phyloP scores from a whole-genome alignment of 2,888 invertebrate genomes.

The Notocelia uddmanniana region DNA sequence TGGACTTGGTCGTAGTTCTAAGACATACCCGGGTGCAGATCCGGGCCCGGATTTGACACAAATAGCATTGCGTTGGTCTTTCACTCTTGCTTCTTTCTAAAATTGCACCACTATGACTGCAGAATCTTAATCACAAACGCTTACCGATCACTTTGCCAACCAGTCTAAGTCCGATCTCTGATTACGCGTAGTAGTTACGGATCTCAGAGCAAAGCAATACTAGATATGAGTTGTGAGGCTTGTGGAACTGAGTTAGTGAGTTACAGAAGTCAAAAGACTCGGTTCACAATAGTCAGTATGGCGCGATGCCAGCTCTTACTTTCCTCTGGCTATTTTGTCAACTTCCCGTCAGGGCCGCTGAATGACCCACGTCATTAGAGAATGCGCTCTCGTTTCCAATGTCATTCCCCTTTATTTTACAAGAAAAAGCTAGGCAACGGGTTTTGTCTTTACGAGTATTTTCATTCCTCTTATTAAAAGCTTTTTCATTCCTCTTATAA shows the following conservation, averaged over 20 bases:
- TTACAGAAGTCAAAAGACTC: slow-evolving; percentile 5
- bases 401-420: slow-evolving; percentile 62
- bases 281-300: slow-evolving; percentile 53
- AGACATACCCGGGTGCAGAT: too few species aligned
- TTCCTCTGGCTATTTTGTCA: slow-evolving; percentile 73
- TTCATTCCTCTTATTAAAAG: background rate
- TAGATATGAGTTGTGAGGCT: background rate
- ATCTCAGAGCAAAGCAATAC: background rate
- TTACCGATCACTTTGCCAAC: background rate
- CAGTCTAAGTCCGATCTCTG: background rate
- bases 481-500: too few species aligned
- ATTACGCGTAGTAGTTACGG: background rate
- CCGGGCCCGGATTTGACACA: too few species aligned
- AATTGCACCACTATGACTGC: background rate
- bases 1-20: too few species aligned
- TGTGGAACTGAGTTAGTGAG: background rate
- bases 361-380: slow-evolving; percentile 61
- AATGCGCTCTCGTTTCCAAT: slow-evolving; percentile 57
- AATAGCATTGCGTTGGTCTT: background rate
- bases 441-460: background rate
- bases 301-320: slow-evolving; percentile 74
- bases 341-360: slow-evolving; percentile 73
- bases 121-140: background rate
- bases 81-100: background rate
- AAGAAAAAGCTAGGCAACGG: background rate